Percentiles rank a stretch among this genome's conserved stretches.
Conservation (phyloP, 2,888 invertebrate genomes). For the Leptinotarsa rubiginosa region DNA sequence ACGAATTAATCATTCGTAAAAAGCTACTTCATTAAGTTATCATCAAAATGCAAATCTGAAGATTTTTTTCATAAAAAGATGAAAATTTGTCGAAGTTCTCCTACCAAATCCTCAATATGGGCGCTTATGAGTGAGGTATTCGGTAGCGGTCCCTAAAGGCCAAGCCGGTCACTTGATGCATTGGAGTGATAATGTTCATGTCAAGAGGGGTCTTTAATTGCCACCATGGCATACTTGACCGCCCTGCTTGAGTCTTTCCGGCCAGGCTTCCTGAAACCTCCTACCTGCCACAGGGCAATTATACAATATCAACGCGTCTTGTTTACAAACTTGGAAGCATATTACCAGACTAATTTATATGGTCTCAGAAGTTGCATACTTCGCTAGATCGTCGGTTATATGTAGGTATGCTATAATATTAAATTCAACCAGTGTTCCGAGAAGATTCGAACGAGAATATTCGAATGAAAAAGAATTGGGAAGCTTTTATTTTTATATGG, state of each 20-base stretch:
- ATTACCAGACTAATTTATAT: constrained; percentile 29
- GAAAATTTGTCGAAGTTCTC: too few relatives aligned
- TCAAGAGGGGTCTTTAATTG: constrained; percentile 30
- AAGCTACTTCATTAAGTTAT: too few relatives aligned
- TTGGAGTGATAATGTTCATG: constrained; percentile 32
- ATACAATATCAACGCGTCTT: constrained; percentile 26
- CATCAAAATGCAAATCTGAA: too few relatives aligned
- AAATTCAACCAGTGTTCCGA: too few relatives aligned
- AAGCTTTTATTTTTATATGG: too few relatives aligned
- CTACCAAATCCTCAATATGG: too few relatives aligned
- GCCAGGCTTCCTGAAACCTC: constrained; percentile 27
- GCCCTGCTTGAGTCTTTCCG: constrained; percentile 26
- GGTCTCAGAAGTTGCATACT: constrained; percentile 18
- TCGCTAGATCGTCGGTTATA: too few relatives aligned
- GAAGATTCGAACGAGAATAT: too few relatives aligned
- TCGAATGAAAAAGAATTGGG: too few relatives aligned
- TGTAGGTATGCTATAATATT: too few relatives aligned
- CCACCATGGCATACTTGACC: constrained; percentile 35
- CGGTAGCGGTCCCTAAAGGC: neutral
- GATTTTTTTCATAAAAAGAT: too few relatives aligned
- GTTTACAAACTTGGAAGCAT: constrained; percentile 31
- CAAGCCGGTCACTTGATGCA: constrained; percentile 24
- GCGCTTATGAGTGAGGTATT: neutral
- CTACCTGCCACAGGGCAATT: constrained; percentile 17
- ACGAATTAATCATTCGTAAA: too few relatives aligned